A percentile compares a stretch with the other conserved stretches of the same genome.
Evolutionary conservation across 2,888 invertebrate genomes (phyloP).

Genomic region (Resseliella maxima): DNA sequence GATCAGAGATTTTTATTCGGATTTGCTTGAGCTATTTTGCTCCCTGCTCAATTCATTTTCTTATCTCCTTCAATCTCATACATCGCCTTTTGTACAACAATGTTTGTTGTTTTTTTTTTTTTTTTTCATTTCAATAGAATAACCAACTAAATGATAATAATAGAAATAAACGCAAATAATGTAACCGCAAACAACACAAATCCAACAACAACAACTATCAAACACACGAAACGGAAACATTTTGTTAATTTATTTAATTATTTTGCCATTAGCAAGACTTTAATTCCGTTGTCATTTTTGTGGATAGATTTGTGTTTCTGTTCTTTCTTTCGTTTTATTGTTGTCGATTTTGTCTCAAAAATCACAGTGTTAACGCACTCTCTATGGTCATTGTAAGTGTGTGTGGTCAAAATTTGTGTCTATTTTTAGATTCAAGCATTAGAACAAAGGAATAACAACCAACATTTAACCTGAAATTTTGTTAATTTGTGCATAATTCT

Average conservation of each 20-base stretch:
- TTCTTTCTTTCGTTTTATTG: background rate
- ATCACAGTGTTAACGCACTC: background rate
- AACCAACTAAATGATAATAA: slow-evolving; percentile 34
- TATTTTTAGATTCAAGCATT: background rate
- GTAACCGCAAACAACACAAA: slow-evolving; percentile 15
- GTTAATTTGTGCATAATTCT: slow-evolving; percentile 43
- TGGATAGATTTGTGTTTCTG: background rate
- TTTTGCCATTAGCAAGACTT: slow-evolving; percentile 53
- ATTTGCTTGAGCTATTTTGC: background rate
- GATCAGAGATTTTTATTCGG: slow-evolving; percentile 8
- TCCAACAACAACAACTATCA: background rate
- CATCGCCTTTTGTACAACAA: slow-evolving; percentile 16
- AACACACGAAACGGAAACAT: slow-evolving; percentile 54
- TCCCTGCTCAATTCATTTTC: slow-evolving; percentile 39
- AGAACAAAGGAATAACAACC: background rate
- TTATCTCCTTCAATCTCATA: slow-evolving; percentile 28
- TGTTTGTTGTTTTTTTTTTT: too few relatives aligned
- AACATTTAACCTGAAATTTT: background rate
- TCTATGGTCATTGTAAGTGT: background rate
- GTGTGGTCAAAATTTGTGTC: background rate
- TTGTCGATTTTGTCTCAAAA: background rate
- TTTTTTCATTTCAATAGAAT: background rate
- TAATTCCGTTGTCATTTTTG: slow-evolving; percentile 46
- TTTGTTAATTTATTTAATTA: slow-evolving; percentile 55
- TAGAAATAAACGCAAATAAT: slow-evolving; percentile 53